Evolutionary conservation across 2,888 invertebrate genomes (phyloP).

Genomic region (Bembecia ichneumoniformis): DNA sequence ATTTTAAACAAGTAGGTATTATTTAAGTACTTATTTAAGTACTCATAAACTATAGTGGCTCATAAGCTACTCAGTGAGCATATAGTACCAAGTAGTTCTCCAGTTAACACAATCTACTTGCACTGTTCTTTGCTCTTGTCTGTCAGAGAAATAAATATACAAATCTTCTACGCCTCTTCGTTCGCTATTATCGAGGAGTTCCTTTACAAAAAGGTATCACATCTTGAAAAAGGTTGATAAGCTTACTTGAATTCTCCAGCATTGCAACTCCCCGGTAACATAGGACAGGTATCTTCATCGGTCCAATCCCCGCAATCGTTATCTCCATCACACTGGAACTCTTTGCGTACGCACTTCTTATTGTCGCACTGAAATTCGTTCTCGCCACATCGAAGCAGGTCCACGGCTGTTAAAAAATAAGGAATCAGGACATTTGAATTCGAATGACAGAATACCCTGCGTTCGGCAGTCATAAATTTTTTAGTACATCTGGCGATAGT

Average conservation of each 20-base stretch:
- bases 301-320: slow-evolving; percentile 92
- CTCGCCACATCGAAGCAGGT: slow-evolving; percentile 77
- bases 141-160: too few relatives aligned
- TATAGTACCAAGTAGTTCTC: too few relatives aligned
- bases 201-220: too few relatives aligned
- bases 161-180: too few relatives aligned
- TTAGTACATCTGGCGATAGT: not conserved
- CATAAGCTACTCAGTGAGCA: too few relatives aligned
- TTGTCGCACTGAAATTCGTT: slow-evolving; percentile 82
- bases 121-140: too few relatives aligned
- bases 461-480: not conserved
- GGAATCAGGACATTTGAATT: not conserved
- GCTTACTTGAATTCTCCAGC: slow-evolving; percentile 79
- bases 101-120: too few relatives aligned
- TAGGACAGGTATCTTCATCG: slow-evolving; percentile 85
- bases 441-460: not conserved
- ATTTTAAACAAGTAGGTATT: too few relatives aligned
- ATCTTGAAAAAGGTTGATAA: too few relatives aligned
- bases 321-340: slow-evolving; percentile 87
- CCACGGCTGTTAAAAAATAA: slow-evolving; percentile 32
- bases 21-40: too few relatives aligned
- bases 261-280: slow-evolving; percentile 76
- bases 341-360: slow-evolving; percentile 79
- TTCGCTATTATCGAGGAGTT: too few relatives aligned
- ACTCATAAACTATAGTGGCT: too few relatives aligned